Evolutionary conservation across 2,113 vertebrate species (phyloP), one percentile per base, ranked within the genome.

Genomic region (Heterocephalus glaber): DNA sequence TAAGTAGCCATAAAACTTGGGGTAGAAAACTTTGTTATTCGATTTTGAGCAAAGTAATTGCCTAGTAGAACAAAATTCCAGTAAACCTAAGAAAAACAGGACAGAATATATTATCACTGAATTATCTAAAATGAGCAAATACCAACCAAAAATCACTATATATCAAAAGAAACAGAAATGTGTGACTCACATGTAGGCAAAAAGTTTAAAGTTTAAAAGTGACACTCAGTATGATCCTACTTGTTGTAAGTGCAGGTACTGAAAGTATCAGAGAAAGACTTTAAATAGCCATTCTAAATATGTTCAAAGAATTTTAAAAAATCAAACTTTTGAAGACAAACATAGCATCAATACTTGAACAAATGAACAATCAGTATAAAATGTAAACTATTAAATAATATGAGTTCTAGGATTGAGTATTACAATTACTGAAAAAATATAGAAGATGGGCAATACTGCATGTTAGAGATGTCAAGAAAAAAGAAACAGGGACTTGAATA

Each of bases 191-290:
- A 60, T 7, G 1, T 3, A 87, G 16, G 28, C 1, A 52, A 89
- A 61, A 60, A 70, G 14, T 70, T 82, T 30, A 63, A 63, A 85
- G 35, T 19, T 86, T 94, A 19, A 86, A 96, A 92, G 11, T 66
- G 44, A 9, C 2, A 56, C 13, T 68, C 26, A 72, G 20, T 20
- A 74, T 3, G 72, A 85, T 72, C 4, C 26, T 89, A 65, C 8
- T 86, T 9, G 10, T 24, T 44, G 9, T 86, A 28, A 19, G 14
- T 92, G 6, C 4, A 79, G 20, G 60, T 58, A 52, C 7, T 49
- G 41, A 95, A 94, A 86, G 86, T 44, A 89, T 54, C 26, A 86
- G n/a, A 92, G 22, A 56, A 92, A 70, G 13, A 76, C n/a, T 81
- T 86, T 17, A 70, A 52, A 66, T 30, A 94, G 11, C 30, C 35